phyloP scores from a whole-genome alignment of 1,140 invertebrate species.

The Cydia strobilella region DNA sequence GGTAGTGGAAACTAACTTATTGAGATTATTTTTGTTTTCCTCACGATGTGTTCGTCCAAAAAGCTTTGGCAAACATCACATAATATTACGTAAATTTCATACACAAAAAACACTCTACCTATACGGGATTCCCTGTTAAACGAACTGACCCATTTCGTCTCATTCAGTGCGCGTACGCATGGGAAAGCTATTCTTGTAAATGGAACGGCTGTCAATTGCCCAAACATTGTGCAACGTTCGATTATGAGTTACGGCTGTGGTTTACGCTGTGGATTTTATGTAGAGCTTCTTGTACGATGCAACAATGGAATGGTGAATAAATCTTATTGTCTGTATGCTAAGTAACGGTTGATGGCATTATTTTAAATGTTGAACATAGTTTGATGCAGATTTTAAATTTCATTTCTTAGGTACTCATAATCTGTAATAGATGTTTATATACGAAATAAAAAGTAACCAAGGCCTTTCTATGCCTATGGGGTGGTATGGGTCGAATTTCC shows the following conservation, averaged over 20 bases:
- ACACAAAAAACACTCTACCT: background rate
- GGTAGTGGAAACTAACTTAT: too few species aligned
- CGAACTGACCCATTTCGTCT: background rate
- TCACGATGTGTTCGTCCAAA: too few species aligned
- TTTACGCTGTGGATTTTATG: background rate
- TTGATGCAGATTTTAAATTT: too few species aligned
- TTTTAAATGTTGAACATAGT: background rate
- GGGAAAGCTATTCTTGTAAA: slow-evolving; percentile 17
- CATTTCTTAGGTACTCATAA: too few species aligned
- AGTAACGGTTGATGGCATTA: background rate
- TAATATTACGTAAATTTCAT: background rate
- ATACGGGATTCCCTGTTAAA: background rate
- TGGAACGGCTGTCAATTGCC: slow-evolving; percentile 14
- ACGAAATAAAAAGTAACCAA: too few species aligned
- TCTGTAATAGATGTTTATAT: too few species aligned
- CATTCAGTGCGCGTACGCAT: background rate
- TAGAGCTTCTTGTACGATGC: background rate
- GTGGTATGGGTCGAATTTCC: too few species aligned
- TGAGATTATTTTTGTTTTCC: too few species aligned
- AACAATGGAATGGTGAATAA: background rate
- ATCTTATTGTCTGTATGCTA: background rate
- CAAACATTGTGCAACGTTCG: slow-evolving; percentile 17
- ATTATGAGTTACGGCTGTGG: slow-evolving; percentile 11
- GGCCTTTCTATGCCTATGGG: too few species aligned
- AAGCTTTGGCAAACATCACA: background rate